Base-by-base conservation (phyloP, 2,888 invertebrate genomes). In the Xanthia togata region DNA sequence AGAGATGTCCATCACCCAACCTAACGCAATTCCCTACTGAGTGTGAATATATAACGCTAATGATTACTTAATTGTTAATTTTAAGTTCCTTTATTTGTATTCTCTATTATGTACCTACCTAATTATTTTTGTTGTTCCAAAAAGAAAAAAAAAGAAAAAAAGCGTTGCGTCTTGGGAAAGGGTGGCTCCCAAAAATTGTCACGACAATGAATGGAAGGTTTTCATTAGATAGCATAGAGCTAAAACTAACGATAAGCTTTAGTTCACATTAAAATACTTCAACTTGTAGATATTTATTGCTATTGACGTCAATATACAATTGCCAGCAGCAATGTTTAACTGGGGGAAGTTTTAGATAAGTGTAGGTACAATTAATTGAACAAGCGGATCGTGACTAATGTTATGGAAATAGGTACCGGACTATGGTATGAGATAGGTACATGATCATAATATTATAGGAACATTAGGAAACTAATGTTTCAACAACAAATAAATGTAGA, bases 341-440 rank as follows among this genome's bases (percentile, higher is more conserved):
- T 31, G 44, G n/a, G 60, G 31, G 50, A 41, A 59, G n/a, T 50
- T 35, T 50, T 53, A 44, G 60, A 38, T 14, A 38, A 23, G 26
- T 55, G 35, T 44, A 41, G 20, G 41, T 73, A 44, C 55, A 60
- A 75, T 73, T 72, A 81, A 23, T 44, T 17, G 62, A 86, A 68
- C 70, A 80, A 80, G 35, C 76, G 72, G 38, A 70, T 65, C 65
- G 79, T 79, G 50, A 79, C 84, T 84, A 79, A 81, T 78, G 50
- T 60, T 38, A 38, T 63, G 55, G 53, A 79, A 72, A 76, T 77
- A 73, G 3, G 12, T 38, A 38, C 4, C 38, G 38, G 38, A 38
- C 38, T 38, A 5, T 38, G 38, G 4, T 5, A 38, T 38, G 38
- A 38, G 38, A 5, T 38, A 31, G 38, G 38, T 38, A 14, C 8